These are phyloP conservation scores for Thereva nobilitata DNA, from an alignment of 2,888 invertebrate genomes.

Conservation along the genomic window DNA sequence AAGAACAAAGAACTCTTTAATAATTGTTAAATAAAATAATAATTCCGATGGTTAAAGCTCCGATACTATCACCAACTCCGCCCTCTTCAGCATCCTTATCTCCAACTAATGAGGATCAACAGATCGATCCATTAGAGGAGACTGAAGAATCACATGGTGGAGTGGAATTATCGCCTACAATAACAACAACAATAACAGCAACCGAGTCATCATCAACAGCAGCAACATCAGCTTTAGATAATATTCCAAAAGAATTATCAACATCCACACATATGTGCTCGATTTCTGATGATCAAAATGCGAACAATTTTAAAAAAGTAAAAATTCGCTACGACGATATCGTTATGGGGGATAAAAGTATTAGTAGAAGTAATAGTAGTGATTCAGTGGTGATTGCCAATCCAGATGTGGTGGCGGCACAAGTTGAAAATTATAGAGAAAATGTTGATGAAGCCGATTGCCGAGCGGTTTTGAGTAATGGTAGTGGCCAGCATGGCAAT, in stretches of 20 bases:
- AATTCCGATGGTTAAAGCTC: conserved; percentile 41
- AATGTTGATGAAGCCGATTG: conserved; percentile 18
- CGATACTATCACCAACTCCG: conserved; percentile 38
- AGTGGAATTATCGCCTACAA: background rate
- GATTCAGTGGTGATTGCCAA: conserved; percentile 3
- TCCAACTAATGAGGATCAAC: conserved; percentile 37
- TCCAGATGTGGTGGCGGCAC: conserved; percentile 10
- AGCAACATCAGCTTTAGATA: conserved; percentile 5
- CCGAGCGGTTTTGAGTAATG: conserved; percentile 7
- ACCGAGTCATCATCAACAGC: conserved; percentile 42
- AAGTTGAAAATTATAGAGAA: conserved; percentile 11
- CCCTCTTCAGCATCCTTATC: conserved; percentile 43
- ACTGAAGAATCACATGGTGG: background rate
- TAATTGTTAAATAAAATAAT: background rate
- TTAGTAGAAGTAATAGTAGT: background rate
- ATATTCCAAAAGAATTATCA: conserved; percentile 15
- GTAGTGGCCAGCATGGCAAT: conserved; percentile 10
- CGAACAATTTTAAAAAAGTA: conserved; percentile 28
- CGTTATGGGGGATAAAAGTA: conserved; percentile 23
- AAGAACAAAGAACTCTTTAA: too few relatives aligned
- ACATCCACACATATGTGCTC: conserved; percentile 22
- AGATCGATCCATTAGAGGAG: conserved; percentile 10
- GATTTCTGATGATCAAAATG: conserved; percentile 28
- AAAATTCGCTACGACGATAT: conserved; percentile 35
- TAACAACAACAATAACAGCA: conserved; percentile 40